phyloP scores from a whole-genome alignment of 2,113 vertebrate species.

The Pavo muticus region DNA sequence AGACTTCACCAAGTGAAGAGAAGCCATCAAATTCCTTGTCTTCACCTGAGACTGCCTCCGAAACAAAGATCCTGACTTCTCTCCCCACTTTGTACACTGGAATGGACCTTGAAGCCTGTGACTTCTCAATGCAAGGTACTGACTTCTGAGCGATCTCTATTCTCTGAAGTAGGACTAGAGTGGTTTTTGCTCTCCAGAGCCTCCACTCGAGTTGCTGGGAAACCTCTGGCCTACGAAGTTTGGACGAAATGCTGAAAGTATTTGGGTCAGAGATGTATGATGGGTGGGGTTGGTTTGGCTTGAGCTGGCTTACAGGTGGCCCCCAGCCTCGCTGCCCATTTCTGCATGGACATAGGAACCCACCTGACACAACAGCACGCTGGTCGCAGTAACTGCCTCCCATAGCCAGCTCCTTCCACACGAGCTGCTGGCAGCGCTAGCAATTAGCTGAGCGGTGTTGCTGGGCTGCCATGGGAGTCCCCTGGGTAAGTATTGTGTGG shows the following conservation, averaged over 20 bases:
- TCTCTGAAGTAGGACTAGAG: neutral
- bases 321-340: neutral
- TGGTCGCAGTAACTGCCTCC: neutral
- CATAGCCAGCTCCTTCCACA: neutral
- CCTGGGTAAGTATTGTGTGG: slow-evolving; percentile 41
- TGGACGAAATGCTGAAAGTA: neutral
- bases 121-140: slow-evolving; percentile 78
- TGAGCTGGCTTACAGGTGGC: neutral
- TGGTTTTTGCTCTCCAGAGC: neutral
- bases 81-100: slow-evolving; percentile 51
- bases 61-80: slow-evolving; percentile 50
- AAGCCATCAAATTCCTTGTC: slow-evolving; percentile 37
- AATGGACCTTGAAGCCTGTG: slow-evolving; percentile 74
- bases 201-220: neutral
- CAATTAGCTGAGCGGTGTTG: neutral
- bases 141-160: neutral
- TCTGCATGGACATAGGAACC: neutral
- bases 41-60: slow-evolving; percentile 21
- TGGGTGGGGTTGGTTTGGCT: neutral
- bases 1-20: slow-evolving; percentile 68
- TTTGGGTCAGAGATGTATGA: neutral
- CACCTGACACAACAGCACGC: neutral
- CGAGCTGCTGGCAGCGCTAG: neutral
- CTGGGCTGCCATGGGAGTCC: neutral
- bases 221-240: neutral